Base-by-base conservation (phyloP, 2,888 invertebrate genomes). In the Acleris holmiana region DNA sequence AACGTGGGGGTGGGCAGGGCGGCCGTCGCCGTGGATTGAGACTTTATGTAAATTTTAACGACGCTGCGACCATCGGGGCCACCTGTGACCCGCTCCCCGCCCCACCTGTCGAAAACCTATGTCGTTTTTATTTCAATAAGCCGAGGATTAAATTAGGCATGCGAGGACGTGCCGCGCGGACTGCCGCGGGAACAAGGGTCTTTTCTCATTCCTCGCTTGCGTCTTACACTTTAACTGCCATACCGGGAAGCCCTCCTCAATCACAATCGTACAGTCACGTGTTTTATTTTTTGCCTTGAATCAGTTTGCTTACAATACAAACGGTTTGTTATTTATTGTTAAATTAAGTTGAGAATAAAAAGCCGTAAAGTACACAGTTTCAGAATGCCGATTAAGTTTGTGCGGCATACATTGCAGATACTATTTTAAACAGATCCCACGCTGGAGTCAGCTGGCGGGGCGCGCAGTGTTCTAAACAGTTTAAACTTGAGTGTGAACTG, bases 41-140 rank as follows among this genome's bases (percentile, higher is more conserved):
- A 92, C 92, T 91, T 92, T 92, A 92, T 92, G 92, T 92, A 92
- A 92, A 92, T 92, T 91, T 91, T 92, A 92, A 92, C 92, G 92
- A 91, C 90, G 88, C 89, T 84, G 91, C 91, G 92, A 91, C 92
- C 92, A 92, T 92, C 91, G 92, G 76, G 80, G 83, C 82, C 92
- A 92, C 92, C 92, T 92, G 92, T 86, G 92, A 83, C 89, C 85
- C 81, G 69, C 78, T 71, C 73, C 76, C 76, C 76, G 79, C 79
- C 83, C 85, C 91, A 91, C 91, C 91, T 91, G 92, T 88, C 91
- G 86, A 89, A 89, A 92, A 92, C 91, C 91, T 91, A 91, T 90
- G 90, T 86, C 91, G 89, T 91, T 91, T 91, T 91, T 92, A 91
- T 92, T 91, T 91, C 91, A 90, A 91, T 91, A 91, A 91, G 88